Conservation (phyloP, 2,113 vertebrate species). For the Osmerus eperlanus region DNA sequence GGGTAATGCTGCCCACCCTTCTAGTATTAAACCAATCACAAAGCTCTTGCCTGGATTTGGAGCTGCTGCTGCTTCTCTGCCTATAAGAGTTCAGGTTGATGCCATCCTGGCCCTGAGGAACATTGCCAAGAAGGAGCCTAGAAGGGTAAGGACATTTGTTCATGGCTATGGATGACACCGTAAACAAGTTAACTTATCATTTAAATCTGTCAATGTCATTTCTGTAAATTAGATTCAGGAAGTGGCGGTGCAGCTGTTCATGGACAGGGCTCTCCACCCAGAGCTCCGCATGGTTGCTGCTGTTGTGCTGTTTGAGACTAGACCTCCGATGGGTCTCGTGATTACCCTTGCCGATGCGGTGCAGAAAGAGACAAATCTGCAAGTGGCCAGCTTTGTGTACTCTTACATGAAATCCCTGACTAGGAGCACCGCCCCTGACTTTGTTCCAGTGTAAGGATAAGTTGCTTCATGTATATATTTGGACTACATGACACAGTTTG, state of each 20-base stretch:
- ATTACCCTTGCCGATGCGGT: conserved; percentile 68
- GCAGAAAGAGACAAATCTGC: conserved; percentile 71
- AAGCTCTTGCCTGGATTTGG: conserved; percentile 75
- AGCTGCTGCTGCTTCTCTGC: conserved; percentile 52
- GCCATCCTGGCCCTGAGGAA: conserved; percentile 77
- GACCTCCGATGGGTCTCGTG: conserved; percentile 70
- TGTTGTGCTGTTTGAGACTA: conserved; percentile 78
- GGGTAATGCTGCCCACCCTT: conserved; percentile 78
- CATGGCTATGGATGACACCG: background rate
- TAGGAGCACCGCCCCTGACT: conserved; percentile 62
- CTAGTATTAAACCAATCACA: conserved; percentile 76
- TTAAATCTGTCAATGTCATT: background rate
- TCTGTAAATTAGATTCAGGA: conserved; percentile 75
- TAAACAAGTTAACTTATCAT: background rate
- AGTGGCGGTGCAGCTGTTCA: conserved; percentile 72
- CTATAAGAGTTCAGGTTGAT: conserved; percentile 70
- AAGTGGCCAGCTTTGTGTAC: conserved; percentile 80
- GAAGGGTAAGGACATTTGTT: conserved; percentile 59
- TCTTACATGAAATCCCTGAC: conserved; percentile 80
- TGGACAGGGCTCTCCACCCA: conserved; percentile 66
- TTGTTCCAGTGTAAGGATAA: conserved; percentile 73
- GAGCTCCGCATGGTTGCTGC: conserved; percentile 79
- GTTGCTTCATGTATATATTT: background rate
- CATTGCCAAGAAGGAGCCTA: conserved; percentile 75
- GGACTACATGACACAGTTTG: background rate